phyloP scores from a whole-genome alignment of 2,113 vertebrate genomes.

The Phylloscopus trochiloides region DNA sequence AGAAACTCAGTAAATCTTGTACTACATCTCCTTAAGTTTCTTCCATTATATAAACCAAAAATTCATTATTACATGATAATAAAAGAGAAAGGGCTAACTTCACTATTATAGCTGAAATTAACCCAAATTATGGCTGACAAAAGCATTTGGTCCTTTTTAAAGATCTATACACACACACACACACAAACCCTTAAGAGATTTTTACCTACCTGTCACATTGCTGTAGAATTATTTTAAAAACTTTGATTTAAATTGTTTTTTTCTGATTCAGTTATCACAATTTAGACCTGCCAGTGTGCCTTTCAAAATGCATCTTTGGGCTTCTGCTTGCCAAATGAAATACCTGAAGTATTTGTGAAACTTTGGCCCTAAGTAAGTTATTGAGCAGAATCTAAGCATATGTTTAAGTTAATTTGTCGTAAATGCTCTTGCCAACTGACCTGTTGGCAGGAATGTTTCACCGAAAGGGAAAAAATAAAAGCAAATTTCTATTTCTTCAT shows the following conservation, averaged over 20 bases:
- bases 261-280: not conserved
- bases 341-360: not conserved
- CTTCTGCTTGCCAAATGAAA: not conserved
- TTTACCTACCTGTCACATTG: not conserved
- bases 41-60: not conserved
- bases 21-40: not conserved
- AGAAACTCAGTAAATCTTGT: not conserved
- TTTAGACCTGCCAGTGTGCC: not conserved
- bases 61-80: not conserved
- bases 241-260: not conserved
- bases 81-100: not conserved
- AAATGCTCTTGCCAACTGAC: not conserved
- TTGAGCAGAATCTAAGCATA: not conserved
- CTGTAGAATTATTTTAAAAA: not conserved
- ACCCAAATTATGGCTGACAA: not conserved
- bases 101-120: not conserved
- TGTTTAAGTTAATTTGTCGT: not conserved
- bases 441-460: not conserved
- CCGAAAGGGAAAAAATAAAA: not conserved
- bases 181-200: not conserved
- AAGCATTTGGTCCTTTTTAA: not conserved
- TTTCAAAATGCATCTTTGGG: not conserved
- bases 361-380: not conserved
- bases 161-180: accelerated
- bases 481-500: not conserved